These are phyloP conservation scores for Cetonia aurata DNA, from an alignment of 2,888 invertebrate species.

Conservation along the genomic window DNA sequence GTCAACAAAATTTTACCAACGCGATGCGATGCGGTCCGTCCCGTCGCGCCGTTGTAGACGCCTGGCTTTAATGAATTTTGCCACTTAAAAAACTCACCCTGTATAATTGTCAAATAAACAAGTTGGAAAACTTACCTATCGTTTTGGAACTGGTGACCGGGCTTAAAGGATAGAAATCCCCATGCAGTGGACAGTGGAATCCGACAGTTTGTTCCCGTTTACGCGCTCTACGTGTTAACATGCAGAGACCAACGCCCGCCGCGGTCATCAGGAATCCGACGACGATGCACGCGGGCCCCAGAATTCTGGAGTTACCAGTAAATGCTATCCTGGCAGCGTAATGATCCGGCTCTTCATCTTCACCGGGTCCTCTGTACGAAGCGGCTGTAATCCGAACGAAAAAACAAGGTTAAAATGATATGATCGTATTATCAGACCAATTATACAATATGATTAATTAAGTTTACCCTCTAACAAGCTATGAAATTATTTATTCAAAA, in stretches of 20 bases:
- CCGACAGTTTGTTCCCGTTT: constrained; percentile 77
- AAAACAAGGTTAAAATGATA: too few relatives aligned
- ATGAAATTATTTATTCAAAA: too few relatives aligned
- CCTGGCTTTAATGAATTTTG: too few relatives aligned
- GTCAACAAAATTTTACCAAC: too few relatives aligned
- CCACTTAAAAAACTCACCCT: too few relatives aligned
- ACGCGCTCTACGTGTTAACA: constrained; percentile 76
- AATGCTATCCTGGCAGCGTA: constrained; percentile 80
- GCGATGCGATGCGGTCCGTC: too few relatives aligned
- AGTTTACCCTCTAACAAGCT: too few relatives aligned
- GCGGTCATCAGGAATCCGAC: constrained; percentile 81
- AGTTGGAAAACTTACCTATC: constrained; percentile 58
- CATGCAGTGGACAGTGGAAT: constrained; percentile 83
- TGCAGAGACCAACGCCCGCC: constrained; percentile 75
- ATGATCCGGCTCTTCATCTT: constrained; percentile 79
- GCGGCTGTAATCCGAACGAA: constrained; percentile 69
- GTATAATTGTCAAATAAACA: not conserved
- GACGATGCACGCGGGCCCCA: constrained; percentile 81
- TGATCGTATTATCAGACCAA: too few relatives aligned
- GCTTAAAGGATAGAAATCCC: constrained; percentile 82
- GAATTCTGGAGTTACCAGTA: constrained; percentile 79
- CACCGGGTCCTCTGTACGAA: constrained; percentile 80
- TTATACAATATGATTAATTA: too few relatives aligned
- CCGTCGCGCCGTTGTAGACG: too few relatives aligned
- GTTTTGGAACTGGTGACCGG: constrained; percentile 70